Evolutionary conservation across 2,113 vertebrate species (phyloP), one percentile per base, ranked within the genome.

Genomic region (Antennarius striatus): DNA sequence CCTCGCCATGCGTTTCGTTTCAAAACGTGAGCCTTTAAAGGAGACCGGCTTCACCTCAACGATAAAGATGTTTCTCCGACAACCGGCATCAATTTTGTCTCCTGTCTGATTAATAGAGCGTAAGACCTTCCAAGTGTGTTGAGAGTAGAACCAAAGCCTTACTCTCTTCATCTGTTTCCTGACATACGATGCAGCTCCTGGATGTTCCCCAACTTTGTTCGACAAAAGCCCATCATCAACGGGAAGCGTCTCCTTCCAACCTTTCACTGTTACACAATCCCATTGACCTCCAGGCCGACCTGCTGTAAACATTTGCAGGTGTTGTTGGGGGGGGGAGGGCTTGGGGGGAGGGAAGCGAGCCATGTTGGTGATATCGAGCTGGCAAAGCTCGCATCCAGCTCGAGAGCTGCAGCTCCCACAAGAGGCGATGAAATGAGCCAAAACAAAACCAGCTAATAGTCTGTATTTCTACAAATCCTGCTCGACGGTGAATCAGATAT

Each of bases 401-500:
- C 77, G 71, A 3, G 10, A 69, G 57, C 72, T 74, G 56, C 52
- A 54, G 36, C 75, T 80, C 81, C 69, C 73, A 52, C 10, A 56
- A 72, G 79, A 77, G 48, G 53, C 14, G 73, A 73, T 53, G 83
- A 86, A 84, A 85, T 69, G 67, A 85, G 68, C 70, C 79, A 83
- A 84, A 86, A 80, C 75, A 88, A 88, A 83, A 83, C 46, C 54
- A 74, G 70, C 72, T 73, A 86, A 86, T 84, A 83, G 86, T 74
- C 75, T 73, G 46, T 65, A 84, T 75, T 86, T 83, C 57, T 75
- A 81, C 80, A 83, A 87, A 91, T 84, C 72, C 65, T 70, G 17
- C 59, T 62, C 54, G 79, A 83, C 77, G 60, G 68, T 65, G 68
- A 89, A 83, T 86, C 73, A 73, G 73, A 86, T 85, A 80, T 79